These are phyloP conservation scores for Hippopotamus amphibius DNA, from an alignment of 2,113 vertebrate genomes.

Conservation along the genomic window DNA sequence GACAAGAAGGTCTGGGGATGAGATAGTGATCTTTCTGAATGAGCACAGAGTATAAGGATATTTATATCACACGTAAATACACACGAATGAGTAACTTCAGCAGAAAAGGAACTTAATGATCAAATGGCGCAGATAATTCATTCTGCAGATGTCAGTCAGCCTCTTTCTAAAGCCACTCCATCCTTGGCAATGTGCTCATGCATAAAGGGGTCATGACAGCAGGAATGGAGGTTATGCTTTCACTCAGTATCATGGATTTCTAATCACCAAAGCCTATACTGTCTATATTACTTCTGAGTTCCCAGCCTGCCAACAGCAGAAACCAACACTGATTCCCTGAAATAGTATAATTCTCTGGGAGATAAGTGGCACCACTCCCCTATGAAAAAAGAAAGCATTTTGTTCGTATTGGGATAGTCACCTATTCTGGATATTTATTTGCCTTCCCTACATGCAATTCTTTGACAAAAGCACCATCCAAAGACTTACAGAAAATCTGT, in stretches of 20 bases:
- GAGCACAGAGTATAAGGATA: background rate
- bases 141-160: background rate
- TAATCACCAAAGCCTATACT: background rate
- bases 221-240: background rate
- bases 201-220: background rate
- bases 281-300: background rate
- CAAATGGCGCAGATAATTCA: background rate
- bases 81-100: background rate
- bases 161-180: background rate
- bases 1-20: background rate
- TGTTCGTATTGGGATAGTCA: background rate
- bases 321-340: background rate
- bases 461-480: background rate
- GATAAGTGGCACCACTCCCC: background rate
- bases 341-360: background rate
- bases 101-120: background rate
- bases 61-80: background rate
- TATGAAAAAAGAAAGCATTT: background rate
- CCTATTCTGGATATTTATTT: background rate
- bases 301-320: background rate
- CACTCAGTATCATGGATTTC: background rate
- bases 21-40: background rate
- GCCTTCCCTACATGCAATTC: background rate
- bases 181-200: background rate
- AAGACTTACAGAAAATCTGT: background rate